Evolutionary conservation across 2,797 vertebrate genomes (phyloP).

Genomic region (Thamnophis elegans): DNA sequence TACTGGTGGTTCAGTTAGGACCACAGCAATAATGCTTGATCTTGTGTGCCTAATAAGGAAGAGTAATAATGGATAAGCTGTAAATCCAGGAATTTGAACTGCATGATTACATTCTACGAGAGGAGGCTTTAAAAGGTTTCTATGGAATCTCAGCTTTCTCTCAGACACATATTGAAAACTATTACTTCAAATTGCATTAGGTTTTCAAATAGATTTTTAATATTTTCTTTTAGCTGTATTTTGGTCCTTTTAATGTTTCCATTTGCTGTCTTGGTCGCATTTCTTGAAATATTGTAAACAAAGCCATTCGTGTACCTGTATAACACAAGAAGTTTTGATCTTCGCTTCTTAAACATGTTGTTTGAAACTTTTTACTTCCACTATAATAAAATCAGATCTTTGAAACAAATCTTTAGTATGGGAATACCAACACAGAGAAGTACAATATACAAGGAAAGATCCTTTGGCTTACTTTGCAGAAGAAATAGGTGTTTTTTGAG

Average conservation of each 20-base stretch:
- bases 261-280: neutral
- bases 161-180: neutral
- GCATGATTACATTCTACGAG: neutral
- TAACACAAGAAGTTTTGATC: neutral
- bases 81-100: neutral
- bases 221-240: neutral
- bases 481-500: neutral
- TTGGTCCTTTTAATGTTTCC: neutral
- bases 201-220: neutral
- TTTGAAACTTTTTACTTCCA: neutral
- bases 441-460: neutral
- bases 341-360: neutral
- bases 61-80: neutral
- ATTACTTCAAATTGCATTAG: neutral
- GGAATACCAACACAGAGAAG: neutral
- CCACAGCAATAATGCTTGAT: neutral
- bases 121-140: neutral
- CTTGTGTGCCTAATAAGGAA: neutral
- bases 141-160: neutral
- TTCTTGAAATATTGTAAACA: neutral
- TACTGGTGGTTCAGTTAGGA: neutral
- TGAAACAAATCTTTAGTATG: neutral
- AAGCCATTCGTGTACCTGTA: neutral
- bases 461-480: neutral
- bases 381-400: neutral